These are phyloP conservation scores for Vidua chalybeata DNA, from an alignment of 2,113 vertebrate genomes.

Conservation along the genomic window DNA sequence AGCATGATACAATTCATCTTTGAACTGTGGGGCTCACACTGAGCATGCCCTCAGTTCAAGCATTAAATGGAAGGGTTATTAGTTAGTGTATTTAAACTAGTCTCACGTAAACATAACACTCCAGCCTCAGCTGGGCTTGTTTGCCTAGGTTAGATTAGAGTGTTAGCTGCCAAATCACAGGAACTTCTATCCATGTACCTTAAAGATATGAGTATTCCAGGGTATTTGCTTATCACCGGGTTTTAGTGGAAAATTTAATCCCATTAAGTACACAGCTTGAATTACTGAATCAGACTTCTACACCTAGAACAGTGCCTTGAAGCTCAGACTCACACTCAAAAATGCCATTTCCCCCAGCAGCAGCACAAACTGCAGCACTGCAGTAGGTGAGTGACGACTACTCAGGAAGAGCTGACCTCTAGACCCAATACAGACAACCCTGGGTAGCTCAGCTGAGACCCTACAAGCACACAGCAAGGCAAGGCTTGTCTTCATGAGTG, in stretches of 20 bases:
- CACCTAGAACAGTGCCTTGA: background rate
- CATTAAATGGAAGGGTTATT: background rate
- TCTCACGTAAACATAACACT: background rate
- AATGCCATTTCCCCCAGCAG: background rate
- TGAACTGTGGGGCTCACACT: background rate
- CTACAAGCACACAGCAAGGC: background rate
- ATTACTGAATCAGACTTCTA: background rate
- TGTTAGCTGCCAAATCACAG: background rate
- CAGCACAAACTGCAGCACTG: background rate
- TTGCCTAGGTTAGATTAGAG: background rate
- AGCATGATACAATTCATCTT: background rate
- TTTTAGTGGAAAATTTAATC: constrained; percentile 9
- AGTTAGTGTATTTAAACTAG: background rate
- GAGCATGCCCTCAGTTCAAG: background rate
- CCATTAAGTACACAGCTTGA: background rate
- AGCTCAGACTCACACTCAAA: background rate
- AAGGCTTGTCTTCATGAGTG: background rate
- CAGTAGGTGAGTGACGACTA: too few relatives aligned
- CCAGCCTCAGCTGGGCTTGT: background rate
- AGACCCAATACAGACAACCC: background rate
- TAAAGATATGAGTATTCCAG: background rate
- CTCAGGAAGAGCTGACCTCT: background rate
- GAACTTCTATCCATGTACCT: background rate
- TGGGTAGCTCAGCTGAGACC: background rate
- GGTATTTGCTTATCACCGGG: background rate